phyloP scores from a whole-genome alignment of 2,113 vertebrate species.

The Poicephalus meyeri region DNA sequence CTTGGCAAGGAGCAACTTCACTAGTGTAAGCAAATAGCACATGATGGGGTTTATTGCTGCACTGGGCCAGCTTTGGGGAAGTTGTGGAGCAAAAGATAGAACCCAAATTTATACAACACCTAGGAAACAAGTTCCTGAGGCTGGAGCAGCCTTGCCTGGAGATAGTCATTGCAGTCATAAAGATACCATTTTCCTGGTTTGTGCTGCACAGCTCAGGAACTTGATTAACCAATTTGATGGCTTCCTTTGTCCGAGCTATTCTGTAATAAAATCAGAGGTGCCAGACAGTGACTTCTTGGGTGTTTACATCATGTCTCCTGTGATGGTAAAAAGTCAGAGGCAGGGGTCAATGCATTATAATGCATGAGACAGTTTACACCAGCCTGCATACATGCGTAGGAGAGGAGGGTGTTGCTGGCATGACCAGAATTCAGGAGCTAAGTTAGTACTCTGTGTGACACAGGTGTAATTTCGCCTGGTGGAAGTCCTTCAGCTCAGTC shows the following conservation, averaged over 20 bases:
- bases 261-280: background rate
- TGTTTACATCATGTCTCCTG: constrained; percentile 19
- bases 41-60: background rate
- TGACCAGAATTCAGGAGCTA: background rate
- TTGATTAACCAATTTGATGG: background rate
- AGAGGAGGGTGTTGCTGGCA: background rate
- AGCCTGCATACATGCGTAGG: background rate
- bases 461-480: background rate
- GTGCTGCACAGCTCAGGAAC: background rate
- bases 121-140: background rate
- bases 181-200: background rate
- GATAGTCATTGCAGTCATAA: background rate
- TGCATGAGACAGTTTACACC: background rate
- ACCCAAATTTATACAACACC: background rate
- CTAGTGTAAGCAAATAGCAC: background rate
- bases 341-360: background rate
- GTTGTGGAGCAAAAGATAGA: background rate
- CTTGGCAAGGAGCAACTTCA: background rate
- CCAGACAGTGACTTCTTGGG: constrained; percentile 1
- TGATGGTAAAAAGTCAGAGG: background rate
- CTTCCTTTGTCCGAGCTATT: background rate
- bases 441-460: background rate
- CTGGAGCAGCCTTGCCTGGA: background rate
- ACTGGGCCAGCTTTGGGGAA: background rate
- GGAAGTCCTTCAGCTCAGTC: background rate